Evolutionary conservation across 2,888 invertebrate genomes (phyloP), one percentile per base, ranked within the genome.

Genomic region (Sclerodermus sp.): DNA sequence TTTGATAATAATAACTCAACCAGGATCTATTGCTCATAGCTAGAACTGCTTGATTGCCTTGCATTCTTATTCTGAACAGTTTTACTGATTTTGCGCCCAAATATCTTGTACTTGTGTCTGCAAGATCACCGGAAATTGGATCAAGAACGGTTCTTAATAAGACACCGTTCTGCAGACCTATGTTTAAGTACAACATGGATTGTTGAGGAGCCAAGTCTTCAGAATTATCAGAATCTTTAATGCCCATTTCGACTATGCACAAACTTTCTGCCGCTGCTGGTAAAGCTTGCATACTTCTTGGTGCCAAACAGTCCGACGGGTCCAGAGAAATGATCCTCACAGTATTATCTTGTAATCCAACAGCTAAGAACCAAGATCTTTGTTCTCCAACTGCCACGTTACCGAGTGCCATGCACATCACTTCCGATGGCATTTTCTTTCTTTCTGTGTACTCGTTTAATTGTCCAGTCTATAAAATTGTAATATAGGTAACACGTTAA

Each of bases 1-100:
- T 97, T 79, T 99, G 99, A 78, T 98, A 96, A 70, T 95, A 95
- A 76, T 99, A 99, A 70, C 96, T 96, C 17, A 99, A 82, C 99
- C 99, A 99, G 0, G 96, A 94, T 60, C 99, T 85, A 62, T 96
- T 96, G 0, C 97, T 98, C 85, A 98, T 96, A 1, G 99, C 99
- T 30, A 99, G 80, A 0, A 99, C 97, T 1, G 98, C 96, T 79
- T 99, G 96, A 9, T 92, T 89, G 12, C 93, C 93, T 73, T 99
- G 98, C 86, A 98, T 96, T 57, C 87, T 85, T 49, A 99, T 96
- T 73, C 95, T 87, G 79, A 98, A 99, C 3, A 99, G 82, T 78
- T 98, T 97, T 0, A 99, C 98, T 0, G 98, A 93, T 44, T 95
- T 83, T 0, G 95, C 93, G 17, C 99, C 99, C 42, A 99, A 82